These are phyloP conservation scores for Drosophila bipectinata DNA, from an alignment of 1,140 invertebrate species.

Conservation along the genomic window DNA sequence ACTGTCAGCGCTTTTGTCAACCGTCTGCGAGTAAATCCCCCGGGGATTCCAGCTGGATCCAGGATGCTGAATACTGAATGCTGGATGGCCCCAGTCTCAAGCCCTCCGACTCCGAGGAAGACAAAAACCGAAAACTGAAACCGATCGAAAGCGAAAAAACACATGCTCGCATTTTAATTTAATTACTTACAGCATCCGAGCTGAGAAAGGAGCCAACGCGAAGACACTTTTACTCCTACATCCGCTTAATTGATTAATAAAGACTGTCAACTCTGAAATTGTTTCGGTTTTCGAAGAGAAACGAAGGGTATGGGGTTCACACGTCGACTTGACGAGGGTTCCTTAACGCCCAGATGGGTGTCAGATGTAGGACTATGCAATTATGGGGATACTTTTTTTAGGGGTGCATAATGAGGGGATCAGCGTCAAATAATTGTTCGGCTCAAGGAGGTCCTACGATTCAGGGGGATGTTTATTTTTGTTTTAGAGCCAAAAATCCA, in stretches of 20 bases:
- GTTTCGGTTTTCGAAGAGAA: slow-evolving; percentile 11
- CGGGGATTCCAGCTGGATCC: slow-evolving; percentile 46
- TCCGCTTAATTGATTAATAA: slow-evolving; percentile 78
- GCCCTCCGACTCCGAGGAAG: slow-evolving; percentile 13
- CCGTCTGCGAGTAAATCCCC: slow-evolving; percentile 64
- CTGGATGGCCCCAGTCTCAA: not conserved
- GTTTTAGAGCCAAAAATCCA: not conserved
- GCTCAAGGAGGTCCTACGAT: slow-evolving; percentile 19
- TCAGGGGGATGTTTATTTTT: slow-evolving; percentile 22
- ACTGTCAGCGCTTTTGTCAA: slow-evolving; percentile 79
- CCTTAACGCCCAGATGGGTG: slow-evolving; percentile 52
- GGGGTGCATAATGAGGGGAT: slow-evolving; percentile 50
- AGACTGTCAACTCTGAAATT: slow-evolving; percentile 65
- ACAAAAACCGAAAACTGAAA: slow-evolving; percentile 27
- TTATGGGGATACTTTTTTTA: slow-evolving; percentile 40
- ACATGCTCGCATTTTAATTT: slow-evolving; percentile 81
- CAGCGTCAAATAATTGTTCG: slow-evolving; percentile 15
- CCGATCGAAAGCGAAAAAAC: slow-evolving; percentile 52
- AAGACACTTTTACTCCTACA: slow-evolving; percentile 53
- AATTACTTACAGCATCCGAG: slow-evolving; percentile 76
- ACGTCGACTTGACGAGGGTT: slow-evolving; percentile 67
- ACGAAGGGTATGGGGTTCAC: slow-evolving; percentile 50
- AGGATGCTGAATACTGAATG: slow-evolving; percentile 22
- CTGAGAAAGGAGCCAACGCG: slow-evolving; percentile 48
- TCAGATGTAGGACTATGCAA: slow-evolving; percentile 59